Conservation (phyloP, 2,113 vertebrate species). For the Phrynosoma blainvillii region DNA sequence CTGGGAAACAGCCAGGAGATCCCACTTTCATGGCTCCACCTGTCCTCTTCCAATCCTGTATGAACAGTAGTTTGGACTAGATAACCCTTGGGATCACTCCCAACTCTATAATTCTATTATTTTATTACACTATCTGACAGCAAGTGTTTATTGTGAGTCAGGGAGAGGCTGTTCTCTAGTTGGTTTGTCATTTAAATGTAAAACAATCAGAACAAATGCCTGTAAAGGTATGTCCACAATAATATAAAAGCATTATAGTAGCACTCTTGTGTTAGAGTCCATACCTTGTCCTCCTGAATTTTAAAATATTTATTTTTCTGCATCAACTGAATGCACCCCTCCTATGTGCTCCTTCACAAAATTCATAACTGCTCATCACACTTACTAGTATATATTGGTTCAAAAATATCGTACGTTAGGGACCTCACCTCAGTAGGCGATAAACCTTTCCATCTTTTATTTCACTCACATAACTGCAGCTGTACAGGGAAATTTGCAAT, state of each 20-base stretch:
- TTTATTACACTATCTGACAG: too few relatives aligned
- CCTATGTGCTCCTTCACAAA: not conserved
- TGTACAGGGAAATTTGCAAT: conserved; percentile 10
- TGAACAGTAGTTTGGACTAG: too few relatives aligned
- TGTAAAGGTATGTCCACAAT: not conserved
- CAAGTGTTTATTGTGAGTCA: too few relatives aligned
- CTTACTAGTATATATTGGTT: conserved; percentile 1
- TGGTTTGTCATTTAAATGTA: too few relatives aligned
- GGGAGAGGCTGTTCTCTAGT: too few relatives aligned
- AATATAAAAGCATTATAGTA: too few relatives aligned
- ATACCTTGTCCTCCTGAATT: not conserved
- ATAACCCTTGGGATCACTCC: too few relatives aligned
- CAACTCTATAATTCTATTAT: too few relatives aligned
- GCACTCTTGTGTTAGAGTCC: not conserved
- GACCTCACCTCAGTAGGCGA: not conserved
- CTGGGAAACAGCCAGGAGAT: too few relatives aligned
- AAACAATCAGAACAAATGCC: not conserved
- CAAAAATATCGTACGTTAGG: not conserved
- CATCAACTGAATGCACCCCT: not conserved
- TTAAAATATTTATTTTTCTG: conserved; percentile 16
- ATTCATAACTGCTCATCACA: conserved; percentile 5
- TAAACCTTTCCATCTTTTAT: conserved; percentile 21
- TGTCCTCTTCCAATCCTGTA: too few relatives aligned
- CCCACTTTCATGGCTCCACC: too few relatives aligned
- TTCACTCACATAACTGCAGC: not conserved